Percentiles rank a stretch among this genome's conserved stretches.
Evolutionary conservation across 2,113 vertebrate species (phyloP).

Genomic region (Phoenicopterus ruber): DNA sequence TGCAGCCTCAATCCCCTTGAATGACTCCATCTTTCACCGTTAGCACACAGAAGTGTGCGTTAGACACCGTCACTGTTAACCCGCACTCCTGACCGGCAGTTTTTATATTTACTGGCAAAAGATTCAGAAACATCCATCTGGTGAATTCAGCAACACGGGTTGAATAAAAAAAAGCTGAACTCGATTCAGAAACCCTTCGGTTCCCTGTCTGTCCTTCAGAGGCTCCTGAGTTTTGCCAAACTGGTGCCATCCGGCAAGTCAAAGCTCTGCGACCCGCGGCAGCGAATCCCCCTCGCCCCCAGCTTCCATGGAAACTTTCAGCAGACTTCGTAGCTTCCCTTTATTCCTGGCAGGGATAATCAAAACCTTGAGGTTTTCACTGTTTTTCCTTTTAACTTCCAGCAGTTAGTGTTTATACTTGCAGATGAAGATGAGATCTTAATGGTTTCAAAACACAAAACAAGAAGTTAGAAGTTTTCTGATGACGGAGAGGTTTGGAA

Average conservation of each 20-base stretch:
- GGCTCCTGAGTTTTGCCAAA: neutral
- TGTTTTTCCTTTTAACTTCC: neutral
- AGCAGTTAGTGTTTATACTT: neutral
- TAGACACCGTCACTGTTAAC: fast-evolving
- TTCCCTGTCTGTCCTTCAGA: neutral
- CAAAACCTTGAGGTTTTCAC: neutral
- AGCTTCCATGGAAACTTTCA: neutral
- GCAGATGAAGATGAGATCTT: neutral
- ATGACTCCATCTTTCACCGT: neutral
- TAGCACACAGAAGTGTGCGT: neutral
- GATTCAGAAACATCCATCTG: neutral
- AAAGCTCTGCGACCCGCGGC: neutral
- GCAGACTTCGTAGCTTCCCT: neutral
- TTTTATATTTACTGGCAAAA: neutral
- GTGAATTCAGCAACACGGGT: neutral
- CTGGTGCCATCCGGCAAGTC: fast-evolving
- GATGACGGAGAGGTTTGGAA: neutral
- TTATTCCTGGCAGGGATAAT: neutral
- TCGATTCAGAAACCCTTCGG: neutral
- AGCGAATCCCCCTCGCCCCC: fast-evolving
- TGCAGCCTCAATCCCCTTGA: neutral
- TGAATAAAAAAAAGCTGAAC: neutral
- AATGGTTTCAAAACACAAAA: neutral
- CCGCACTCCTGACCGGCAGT: neutral
- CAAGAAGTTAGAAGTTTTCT: neutral